Conservation (phyloP, 2,888 invertebrate genomes). For the Nomada lathburiana region DNA sequence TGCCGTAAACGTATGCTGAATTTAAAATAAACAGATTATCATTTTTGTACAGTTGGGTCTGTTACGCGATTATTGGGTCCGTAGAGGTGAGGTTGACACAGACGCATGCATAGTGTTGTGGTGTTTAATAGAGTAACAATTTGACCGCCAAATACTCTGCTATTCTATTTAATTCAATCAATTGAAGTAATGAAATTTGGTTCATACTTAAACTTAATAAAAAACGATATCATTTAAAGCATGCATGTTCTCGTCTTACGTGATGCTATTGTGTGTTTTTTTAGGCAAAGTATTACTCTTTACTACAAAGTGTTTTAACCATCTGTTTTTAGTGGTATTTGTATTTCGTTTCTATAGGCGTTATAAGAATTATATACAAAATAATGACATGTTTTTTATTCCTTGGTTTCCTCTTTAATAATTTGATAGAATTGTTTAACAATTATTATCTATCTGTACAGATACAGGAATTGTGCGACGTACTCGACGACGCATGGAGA, state of each 20-base stretch:
- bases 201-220: not conserved
- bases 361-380: not conserved
- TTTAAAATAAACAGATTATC: constrained; percentile 60
- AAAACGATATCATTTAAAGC: constrained; percentile 2
- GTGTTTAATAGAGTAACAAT: constrained; percentile 38
- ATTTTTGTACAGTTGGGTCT: constrained; percentile 81
- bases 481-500: constrained; percentile 90
- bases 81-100: constrained; percentile 76
- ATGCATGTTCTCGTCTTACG: constrained; percentile 53
- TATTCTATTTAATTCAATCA: not conserved
- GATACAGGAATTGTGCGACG: constrained; percentile 91
- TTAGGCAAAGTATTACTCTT: not conserved
- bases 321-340: not conserved
- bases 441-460: constrained; percentile 75
- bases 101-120: constrained; percentile 73
- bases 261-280: not conserved
- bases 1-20: not conserved
- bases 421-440: constrained; percentile 9
- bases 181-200: not conserved
- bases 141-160: constrained; percentile 6
- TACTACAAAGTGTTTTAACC: not conserved
- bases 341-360: not conserved
- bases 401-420: not conserved
- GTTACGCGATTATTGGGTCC: constrained; percentile 71
- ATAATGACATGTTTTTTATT: constrained; percentile 14